Conservation (phyloP, 2,797 vertebrate species). For the Euphonia xanthogaster region DNA sequence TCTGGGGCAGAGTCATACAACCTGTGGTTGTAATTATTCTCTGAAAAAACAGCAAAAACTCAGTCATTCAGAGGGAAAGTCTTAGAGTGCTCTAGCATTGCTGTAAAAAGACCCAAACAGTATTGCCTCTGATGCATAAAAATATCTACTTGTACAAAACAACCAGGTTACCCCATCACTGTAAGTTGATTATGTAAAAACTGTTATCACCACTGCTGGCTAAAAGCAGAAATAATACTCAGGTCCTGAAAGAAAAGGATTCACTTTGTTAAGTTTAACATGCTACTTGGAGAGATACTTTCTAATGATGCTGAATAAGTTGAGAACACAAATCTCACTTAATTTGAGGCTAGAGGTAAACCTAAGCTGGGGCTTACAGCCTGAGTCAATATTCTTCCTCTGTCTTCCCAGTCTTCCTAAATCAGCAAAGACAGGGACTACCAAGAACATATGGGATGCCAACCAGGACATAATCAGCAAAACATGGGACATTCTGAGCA, state of each 20-base stretch:
- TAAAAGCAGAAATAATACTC: slow-evolving; percentile 10
- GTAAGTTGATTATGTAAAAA: neutral
- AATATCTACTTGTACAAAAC: neutral
- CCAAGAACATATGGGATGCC: slow-evolving; percentile 58
- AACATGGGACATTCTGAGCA: slow-evolving; percentile 37
- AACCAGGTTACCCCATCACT: neutral
- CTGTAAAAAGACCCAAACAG: neutral
- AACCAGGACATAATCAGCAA: slow-evolving; percentile 60
- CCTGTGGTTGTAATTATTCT: neutral
- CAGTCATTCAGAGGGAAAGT: neutral
- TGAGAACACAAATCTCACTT: neutral
- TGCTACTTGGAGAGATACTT: neutral
- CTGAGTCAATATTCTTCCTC: slow-evolving; percentile 21
- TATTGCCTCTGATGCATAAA: neutral
- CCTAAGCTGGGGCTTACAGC: neutral
- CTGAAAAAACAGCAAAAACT: neutral
- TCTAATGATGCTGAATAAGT: neutral
- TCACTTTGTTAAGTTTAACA: neutral
- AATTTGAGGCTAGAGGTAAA: slow-evolving; percentile 38
- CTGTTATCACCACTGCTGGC: neutral
- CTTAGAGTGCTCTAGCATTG: neutral
- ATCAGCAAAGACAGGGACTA: slow-evolving; percentile 51
- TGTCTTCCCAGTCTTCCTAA: slow-evolving; percentile 32
- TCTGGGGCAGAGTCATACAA: slow-evolving; percentile 6
- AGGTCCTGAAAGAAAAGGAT: neutral